These are phyloP conservation scores for Silurus aristotelis DNA, from an alignment of 2,797 vertebrate species.

Conservation along the genomic window DNA sequence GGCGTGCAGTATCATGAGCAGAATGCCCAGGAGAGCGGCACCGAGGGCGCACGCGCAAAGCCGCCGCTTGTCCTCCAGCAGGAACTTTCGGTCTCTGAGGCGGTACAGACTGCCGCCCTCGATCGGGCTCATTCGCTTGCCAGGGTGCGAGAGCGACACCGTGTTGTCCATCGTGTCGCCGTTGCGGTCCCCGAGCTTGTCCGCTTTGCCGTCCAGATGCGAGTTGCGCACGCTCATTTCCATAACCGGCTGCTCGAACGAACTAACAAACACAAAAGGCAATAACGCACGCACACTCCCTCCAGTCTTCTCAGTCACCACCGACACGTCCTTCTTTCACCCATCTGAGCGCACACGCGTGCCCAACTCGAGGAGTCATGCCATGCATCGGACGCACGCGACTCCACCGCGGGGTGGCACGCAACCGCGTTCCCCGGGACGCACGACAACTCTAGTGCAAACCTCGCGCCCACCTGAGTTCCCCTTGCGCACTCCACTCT, in stretches of 20 bases:
- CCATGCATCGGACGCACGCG: constrained; percentile 36
- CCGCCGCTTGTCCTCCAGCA: constrained; percentile 83
- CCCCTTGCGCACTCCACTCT: background rate
- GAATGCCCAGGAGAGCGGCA: constrained; percentile 78
- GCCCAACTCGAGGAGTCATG: constrained; percentile 61
- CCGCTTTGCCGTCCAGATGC: constrained; percentile 66
- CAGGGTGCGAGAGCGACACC: constrained; percentile 72
- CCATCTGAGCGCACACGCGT: constrained; percentile 52
- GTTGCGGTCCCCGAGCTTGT: constrained; percentile 68
- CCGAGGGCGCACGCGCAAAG: constrained; percentile 81
- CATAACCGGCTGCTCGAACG: constrained; percentile 60
- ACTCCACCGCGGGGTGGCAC: background rate
- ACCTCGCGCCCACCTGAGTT: constrained; percentile 16
- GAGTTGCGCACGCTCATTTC: constrained; percentile 71
- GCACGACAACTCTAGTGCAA: background rate
- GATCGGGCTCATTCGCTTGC: constrained; percentile 65
- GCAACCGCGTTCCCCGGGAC: no score
- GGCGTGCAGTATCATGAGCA: constrained; percentile 84
- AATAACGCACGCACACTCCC: constrained; percentile 14
- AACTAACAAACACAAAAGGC: background rate
- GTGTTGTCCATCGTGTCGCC: constrained; percentile 69
- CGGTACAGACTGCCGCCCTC: constrained; percentile 78
- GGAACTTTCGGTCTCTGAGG: constrained; percentile 79
- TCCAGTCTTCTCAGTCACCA: background rate
- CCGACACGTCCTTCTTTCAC: constrained; percentile 47